Base-by-base conservation (phyloP, 2,113 vertebrate genomes). In the Bufo bufo region DNA sequence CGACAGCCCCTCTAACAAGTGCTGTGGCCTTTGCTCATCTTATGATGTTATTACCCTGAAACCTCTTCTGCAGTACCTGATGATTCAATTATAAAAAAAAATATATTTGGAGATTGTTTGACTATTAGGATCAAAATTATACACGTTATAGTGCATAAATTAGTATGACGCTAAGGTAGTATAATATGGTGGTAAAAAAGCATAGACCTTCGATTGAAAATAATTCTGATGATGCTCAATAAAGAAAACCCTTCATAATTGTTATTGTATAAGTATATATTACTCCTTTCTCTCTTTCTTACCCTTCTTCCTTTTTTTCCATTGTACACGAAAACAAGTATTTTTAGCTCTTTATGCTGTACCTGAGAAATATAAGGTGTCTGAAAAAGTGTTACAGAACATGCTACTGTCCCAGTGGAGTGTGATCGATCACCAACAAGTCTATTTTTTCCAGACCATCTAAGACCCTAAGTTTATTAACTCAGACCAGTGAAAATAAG, bases 321-420 rank as follows among this genome's bases (percentile, higher is more conserved):
- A 43, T 9, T 45, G 54, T 81, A 59, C 56, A 81, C 4, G 58
- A 80, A 59, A 45, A 17, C 23, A 58, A 81, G 23, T 81, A 81
- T 81, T 81, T 61, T 81, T 81, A 81, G 56, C 56, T 81, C 23
- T 59, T 14, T 61, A 10, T 59, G 14, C 7, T 81, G 78, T 81
- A 61, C 78, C 78, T 81, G 78, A 81, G 78, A 81, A 81, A 61
- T 81, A 23, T 45, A 59, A 80, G 17, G 78, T 81, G 56, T 81
- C 78, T 59, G 54, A 10, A 81, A 56, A 81, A 59, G 78, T 81
- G 78, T 81, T 61, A 56, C 13, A 81, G 78, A 61, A 81, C 56
- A 81, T 45, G 78, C 54, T 59, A 45, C 4, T 80, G 78, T 59
- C 54, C 56, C 54, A 45, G 78, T 45, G 81, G 59, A 65, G 61